These are phyloP conservation scores for Scaeva pyrastri DNA, from an alignment of 2,888 invertebrate species.

Conservation along the genomic window DNA sequence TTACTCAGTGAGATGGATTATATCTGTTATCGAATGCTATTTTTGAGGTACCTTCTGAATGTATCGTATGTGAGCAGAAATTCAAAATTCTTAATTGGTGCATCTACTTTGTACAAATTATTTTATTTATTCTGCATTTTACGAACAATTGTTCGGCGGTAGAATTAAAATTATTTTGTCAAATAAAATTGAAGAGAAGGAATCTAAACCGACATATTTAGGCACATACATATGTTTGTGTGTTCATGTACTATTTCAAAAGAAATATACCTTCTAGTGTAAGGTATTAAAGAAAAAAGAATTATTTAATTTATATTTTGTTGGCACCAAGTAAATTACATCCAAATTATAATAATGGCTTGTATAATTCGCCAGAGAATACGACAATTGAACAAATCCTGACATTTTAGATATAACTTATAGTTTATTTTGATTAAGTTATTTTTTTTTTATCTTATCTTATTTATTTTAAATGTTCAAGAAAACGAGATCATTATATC, in stretches of 20 bases:
- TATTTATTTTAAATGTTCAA: slow-evolving; percentile 4
- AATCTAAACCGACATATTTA: not conserved
- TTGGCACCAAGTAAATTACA: slow-evolving; percentile 66
- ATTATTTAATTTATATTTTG: slow-evolving; percentile 45
- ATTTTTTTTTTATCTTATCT: slow-evolving; percentile 1
- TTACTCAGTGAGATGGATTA: no score
- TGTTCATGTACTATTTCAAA: not conserved
- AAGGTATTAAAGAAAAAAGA: slow-evolving; percentile 21
- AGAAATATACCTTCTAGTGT: not conserved
- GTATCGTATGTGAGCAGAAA: no score
- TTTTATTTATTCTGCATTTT: not conserved
- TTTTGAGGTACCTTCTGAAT: no score
- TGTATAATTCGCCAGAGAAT: slow-evolving; percentile 36
- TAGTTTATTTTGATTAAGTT: slow-evolving; percentile 24
- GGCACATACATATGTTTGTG: no score
- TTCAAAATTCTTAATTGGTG: no score
- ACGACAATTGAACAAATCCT: slow-evolving; percentile 6
- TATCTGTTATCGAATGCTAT: no score
- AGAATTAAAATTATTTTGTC: not conserved
- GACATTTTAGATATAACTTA: slow-evolving; percentile 33
- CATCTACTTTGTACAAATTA: no score
- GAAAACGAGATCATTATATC: not conserved
- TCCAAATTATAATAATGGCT: slow-evolving; percentile 47
- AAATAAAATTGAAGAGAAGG: not conserved
- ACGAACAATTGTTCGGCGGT: not conserved